phyloP scores from a whole-genome alignment of 2,888 invertebrate species.

The Noctua janthina region DNA sequence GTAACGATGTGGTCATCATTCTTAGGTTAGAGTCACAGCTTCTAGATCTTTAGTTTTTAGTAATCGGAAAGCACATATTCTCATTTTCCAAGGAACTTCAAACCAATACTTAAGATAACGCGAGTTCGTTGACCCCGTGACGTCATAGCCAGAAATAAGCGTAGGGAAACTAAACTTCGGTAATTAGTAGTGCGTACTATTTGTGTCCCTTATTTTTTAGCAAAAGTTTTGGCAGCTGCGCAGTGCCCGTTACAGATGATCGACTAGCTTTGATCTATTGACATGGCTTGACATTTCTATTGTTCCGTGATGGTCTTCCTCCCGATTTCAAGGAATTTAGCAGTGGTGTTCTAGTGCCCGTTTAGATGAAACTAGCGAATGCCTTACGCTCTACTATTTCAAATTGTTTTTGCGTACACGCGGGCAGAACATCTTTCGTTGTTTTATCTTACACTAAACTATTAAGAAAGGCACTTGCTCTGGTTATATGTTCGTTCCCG shows the following conservation, averaged over 20 bases:
- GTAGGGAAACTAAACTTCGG: conserved; percentile 59
- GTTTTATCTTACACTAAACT: background rate
- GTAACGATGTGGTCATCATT: too few species aligned
- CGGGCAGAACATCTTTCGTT: background rate
- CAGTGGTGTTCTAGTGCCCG: background rate
- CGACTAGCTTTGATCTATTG: conserved; percentile 66
- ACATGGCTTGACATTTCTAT: conserved; percentile 56
- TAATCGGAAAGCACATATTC: conserved; percentile 37
- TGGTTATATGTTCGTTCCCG: background rate
- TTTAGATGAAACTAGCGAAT: background rate
- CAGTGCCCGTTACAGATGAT: conserved; percentile 51
- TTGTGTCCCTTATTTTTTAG: conserved; percentile 64
- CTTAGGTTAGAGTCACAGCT: background rate
- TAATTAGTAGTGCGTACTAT: conserved; percentile 64
- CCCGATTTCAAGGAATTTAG: conserved; percentile 1
- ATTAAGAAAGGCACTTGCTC: background rate
- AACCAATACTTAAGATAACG: conserved; percentile 54
- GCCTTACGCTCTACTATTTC: background rate
- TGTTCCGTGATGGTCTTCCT: conserved; percentile 35
- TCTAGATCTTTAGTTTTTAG: background rate
- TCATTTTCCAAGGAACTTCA: conserved; percentile 33
- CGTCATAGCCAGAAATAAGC: conserved; percentile 63
- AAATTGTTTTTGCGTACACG: background rate
- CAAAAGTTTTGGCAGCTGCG: conserved; percentile 66
- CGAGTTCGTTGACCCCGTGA: conserved; percentile 60